These are phyloP conservation scores for Eretmocerus hayati DNA, from an alignment of 2,888 invertebrate species.

Conservation along the genomic window DNA sequence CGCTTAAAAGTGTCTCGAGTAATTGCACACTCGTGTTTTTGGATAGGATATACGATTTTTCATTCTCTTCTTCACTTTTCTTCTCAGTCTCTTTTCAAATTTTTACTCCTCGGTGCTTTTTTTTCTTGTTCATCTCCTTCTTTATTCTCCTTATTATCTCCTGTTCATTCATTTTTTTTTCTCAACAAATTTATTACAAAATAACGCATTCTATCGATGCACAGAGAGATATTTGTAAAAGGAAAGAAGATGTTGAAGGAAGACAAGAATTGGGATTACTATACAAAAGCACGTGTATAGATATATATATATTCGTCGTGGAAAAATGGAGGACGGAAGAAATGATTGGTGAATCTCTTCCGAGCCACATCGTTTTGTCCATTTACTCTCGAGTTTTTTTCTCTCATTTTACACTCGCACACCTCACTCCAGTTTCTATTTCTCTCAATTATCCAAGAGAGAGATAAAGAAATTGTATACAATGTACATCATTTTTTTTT, in stretches of 20 bases:
- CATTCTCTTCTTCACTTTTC: too few relatives aligned
- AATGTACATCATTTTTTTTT: not conserved
- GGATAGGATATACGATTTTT: too few relatives aligned
- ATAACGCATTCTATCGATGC: constrained; percentile 20
- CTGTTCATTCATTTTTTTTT: not conserved
- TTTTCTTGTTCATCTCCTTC: too few relatives aligned
- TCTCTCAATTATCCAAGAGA: not conserved
- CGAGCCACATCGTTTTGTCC: constrained; percentile 10
- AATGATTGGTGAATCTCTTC: constrained; percentile 11
- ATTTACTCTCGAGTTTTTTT: not conserved
- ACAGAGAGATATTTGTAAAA: constrained; percentile 13
- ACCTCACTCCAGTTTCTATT: constrained; percentile 2
- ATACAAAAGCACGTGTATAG: too few relatives aligned
- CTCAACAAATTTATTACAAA: constrained; percentile 26
- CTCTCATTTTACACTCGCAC: constrained; percentile 9
- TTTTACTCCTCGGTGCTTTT: constrained; percentile 2
- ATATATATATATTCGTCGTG: too few relatives aligned
- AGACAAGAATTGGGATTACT: not conserved
- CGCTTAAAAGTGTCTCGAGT: constrained; percentile 3
- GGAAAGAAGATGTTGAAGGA: not conserved
- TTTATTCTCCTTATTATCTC: not conserved
- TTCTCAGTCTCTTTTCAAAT: not conserved
- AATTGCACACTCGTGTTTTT: not conserved
- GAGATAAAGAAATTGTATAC: not conserved
- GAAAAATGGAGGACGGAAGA: constrained; percentile 8